Evolutionary conservation across 2,797 vertebrate species (phyloP), one percentile per base, ranked within the genome.

Genomic region (Pseudochaenichthys georgianus): DNA sequence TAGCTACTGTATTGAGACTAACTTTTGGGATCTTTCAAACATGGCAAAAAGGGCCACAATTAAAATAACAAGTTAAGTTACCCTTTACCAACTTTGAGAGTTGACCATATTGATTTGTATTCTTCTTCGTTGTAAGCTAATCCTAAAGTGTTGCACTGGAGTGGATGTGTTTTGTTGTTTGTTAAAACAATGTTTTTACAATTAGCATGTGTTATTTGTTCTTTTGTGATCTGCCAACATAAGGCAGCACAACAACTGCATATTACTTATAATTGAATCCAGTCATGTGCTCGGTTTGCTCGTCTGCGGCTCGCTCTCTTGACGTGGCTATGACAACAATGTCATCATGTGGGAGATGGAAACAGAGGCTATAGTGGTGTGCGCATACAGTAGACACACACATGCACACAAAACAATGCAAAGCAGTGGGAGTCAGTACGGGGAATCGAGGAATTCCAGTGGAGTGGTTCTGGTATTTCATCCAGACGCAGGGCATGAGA

Each of bases 381-480:
- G 5, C 43, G 62, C 31, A 51, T 51, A 28, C 28, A 28, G 28
- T 28, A 42, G 28, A 38, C 34, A 41, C 15, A 51, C 38, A 64
- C 71, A 63, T 54, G 64, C 47, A 61, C 70, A 48, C 15, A 17
- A 47, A 85, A 90, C 86, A 92, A 89, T 88, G 88, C 67, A 64
- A 54, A 80, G 77, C 67, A 64, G 88, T 92, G 87, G 91, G 90
- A 89, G 88, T 80, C 67, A 46, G 78, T 65, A 54, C 77, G 73
- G 84, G 83, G 86, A 91, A 86, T 68, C 79, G 73, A 89, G 88
- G 87, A 91, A 93, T 93, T 91, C 89, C 90, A 88, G 75, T 76
- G 59, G 81, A 90, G 87, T 66, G 80, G 59, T 77, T 88, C 71
- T 88, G 85, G 89, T 88, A 92, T 91, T 91, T 86, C 64, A 59